phyloP scores from a whole-genome alignment of 2,113 vertebrate species.

The Leptodactylus fuscus region DNA sequence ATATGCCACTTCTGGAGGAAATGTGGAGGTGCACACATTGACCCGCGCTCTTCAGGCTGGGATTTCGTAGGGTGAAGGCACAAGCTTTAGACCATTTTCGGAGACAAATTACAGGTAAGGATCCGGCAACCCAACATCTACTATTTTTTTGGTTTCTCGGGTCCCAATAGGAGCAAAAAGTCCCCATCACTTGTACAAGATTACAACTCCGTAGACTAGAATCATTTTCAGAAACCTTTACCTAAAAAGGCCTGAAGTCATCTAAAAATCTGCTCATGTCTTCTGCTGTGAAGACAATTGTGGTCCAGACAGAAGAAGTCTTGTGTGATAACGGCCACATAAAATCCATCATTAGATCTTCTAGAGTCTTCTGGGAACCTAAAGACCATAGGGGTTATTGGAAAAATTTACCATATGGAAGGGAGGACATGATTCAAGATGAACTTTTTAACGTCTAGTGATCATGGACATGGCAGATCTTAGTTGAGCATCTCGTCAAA shows the following conservation, averaged over 20 bases:
- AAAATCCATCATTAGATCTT: background rate
- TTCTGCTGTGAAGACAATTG: no score
- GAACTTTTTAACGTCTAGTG: background rate
- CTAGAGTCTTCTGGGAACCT: no score
- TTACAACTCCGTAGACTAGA: no score
- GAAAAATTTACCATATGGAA: background rate
- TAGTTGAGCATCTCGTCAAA: background rate
- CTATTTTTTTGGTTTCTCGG: background rate
- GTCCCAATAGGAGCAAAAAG: background rate
- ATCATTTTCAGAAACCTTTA: background rate
- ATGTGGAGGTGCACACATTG: no score
- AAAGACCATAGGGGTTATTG: background rate
- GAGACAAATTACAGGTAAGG: constrained; percentile 1
- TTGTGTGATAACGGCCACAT: background rate
- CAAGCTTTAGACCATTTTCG: background rate
- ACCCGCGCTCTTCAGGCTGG: background rate
- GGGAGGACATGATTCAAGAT: background rate
- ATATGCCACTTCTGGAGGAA: constrained; percentile 12
- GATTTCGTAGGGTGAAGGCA: background rate
- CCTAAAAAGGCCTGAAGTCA: background rate
- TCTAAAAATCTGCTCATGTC: no score
- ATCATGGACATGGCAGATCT: background rate
- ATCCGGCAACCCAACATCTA: background rate
- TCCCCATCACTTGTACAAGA: background rate
- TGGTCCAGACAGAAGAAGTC: background rate